These are phyloP conservation scores for Cryptops parisi DNA, from an alignment of 2,888 invertebrate species.

Conservation along the genomic window DNA sequence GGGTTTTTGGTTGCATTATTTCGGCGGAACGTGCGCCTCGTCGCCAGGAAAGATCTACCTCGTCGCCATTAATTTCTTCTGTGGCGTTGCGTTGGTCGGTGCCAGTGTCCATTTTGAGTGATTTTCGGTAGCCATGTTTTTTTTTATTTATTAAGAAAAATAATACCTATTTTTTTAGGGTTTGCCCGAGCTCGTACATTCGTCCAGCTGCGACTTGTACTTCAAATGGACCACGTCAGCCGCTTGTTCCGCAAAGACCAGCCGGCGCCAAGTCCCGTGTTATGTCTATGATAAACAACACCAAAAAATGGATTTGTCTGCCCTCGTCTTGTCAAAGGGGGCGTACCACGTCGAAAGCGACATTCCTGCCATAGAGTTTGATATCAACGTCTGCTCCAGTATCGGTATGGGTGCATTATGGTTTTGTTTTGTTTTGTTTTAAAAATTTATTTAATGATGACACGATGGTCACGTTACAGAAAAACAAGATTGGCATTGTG, in stretches of 20 bases:
- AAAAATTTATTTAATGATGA: constrained; percentile 6
- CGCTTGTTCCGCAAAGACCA: constrained; percentile 23
- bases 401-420: constrained; percentile 8
- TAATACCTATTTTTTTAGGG: constrained; percentile 8
- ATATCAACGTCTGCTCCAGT: constrained; percentile 30
- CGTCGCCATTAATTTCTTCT: constrained; percentile 1
- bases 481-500: constrained; percentile 10
- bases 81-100: not conserved
- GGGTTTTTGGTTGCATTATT: constrained; percentile 5
- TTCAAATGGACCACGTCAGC: constrained; percentile 29
- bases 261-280: constrained; percentile 27
- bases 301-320: constrained; percentile 26
- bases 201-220: constrained; percentile 23
- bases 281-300: constrained; percentile 25
- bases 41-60: not conserved
- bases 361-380: constrained; percentile 23
- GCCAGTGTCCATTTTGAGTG: not conserved
- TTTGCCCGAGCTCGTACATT: constrained; percentile 8
- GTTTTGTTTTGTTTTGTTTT: not conserved
- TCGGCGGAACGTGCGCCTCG: not conserved
- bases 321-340: constrained; percentile 26
- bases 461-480: not conserved
- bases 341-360: constrained; percentile 26
- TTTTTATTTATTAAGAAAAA: not conserved
- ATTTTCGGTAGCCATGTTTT: not conserved